phyloP scores from a whole-genome alignment of 2,888 invertebrate species.

The Cephus rjabovi region DNA sequence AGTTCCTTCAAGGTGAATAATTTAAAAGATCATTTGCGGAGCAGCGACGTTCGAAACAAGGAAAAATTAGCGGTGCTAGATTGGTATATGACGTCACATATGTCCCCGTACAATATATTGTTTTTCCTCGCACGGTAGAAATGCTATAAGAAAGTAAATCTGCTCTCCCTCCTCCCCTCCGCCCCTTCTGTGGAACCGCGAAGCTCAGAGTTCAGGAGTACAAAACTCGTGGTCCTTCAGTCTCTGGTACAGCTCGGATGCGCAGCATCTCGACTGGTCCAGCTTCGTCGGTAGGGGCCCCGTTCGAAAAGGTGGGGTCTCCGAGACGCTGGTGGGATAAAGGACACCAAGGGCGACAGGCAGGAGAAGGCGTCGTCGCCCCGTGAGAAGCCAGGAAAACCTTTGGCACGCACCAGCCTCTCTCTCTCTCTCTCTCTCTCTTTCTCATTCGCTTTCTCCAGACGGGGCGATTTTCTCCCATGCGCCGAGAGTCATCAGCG shows the following conservation, averaged over 20 bases:
- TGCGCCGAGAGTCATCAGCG: background rate
- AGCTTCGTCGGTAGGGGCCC: constrained; percentile 34
- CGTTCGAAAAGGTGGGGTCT: constrained; percentile 12
- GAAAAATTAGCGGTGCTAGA: too few species aligned
- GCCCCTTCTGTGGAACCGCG: background rate
- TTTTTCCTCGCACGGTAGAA: too few species aligned
- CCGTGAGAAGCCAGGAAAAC: constrained; percentile 65
- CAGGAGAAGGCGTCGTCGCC: constrained; percentile 48
- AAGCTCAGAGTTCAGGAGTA: background rate
- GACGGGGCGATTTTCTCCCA: too few species aligned
- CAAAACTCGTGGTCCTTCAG: background rate
- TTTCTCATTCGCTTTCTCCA: constrained; percentile 8
- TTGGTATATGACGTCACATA: too few species aligned
- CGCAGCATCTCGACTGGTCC: constrained; percentile 53
- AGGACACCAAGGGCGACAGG: constrained; percentile 14
- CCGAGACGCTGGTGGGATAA: constrained; percentile 15
- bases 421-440: background rate
- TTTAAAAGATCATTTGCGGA: too few species aligned
- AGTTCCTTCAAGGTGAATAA: too few species aligned
- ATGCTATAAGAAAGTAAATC: constrained; percentile 10
- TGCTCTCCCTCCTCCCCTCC: constrained; percentile 13
- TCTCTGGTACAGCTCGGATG: background rate
- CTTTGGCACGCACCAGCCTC: constrained; percentile 59
- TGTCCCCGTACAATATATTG: too few species aligned
- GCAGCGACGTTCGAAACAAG: too few species aligned